phyloP scores from a whole-genome alignment of 1,140 invertebrate genomes.

The Nephila pilipes region DNA sequence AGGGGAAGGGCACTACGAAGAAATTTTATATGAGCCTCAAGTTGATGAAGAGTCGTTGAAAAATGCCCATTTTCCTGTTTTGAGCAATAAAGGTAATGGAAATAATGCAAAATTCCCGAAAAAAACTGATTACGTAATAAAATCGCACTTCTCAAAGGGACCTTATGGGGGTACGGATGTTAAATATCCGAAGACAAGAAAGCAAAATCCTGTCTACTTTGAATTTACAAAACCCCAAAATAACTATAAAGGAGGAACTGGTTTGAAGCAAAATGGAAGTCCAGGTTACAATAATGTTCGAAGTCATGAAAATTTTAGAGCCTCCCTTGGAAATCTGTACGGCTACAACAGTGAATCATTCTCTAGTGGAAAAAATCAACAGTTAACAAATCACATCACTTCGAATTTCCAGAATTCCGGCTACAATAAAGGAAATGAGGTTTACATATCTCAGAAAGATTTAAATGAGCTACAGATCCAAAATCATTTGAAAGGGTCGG shows the following conservation, averaged over 20 bases:
- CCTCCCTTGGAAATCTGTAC: conserved; percentile 33
- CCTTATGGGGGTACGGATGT: background rate
- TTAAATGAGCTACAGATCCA: background rate
- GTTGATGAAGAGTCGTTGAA: background rate
- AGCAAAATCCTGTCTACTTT: background rate
- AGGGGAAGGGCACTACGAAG: background rate
- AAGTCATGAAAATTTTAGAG: conserved; percentile 10
- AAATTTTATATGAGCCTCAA: background rate
- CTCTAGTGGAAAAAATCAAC: background rate
- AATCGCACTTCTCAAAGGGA: background rate
- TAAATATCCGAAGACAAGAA: background rate
- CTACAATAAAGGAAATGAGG: background rate
- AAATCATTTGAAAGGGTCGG: background rate
- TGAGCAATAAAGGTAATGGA: background rate
- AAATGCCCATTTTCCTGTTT: background rate
- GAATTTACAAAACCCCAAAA: background rate
- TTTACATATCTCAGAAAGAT: background rate
- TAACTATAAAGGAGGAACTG: conserved; percentile 13
- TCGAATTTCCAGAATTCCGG: background rate
- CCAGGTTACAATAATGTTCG: background rate
- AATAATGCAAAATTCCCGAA: background rate
- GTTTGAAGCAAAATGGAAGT: background rate
- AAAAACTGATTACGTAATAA: background rate
- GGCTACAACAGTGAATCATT: background rate
- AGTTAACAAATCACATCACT: background rate